These are phyloP conservation scores for Dendrolimus punctatus DNA, from an alignment of 1,140 invertebrate genomes.

Conservation along the genomic window DNA sequence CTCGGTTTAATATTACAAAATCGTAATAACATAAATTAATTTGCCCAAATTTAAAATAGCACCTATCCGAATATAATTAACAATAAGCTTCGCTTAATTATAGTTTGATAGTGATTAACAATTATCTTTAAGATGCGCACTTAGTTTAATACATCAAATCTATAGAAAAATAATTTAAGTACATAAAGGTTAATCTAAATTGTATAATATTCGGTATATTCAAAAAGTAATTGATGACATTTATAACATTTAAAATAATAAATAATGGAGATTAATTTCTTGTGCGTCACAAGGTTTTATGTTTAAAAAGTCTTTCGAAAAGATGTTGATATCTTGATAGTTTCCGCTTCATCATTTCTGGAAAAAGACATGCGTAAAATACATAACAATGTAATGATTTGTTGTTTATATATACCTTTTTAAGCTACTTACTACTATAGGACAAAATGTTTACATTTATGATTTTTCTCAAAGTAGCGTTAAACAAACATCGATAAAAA, in stretches of 20 bases:
- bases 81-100: slow-evolving; percentile 28
- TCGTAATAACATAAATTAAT: slow-evolving; percentile 10
- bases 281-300: slow-evolving; percentile 57
- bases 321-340: slow-evolving; percentile 32
- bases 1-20: slow-evolving; percentile 13
- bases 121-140: neutral
- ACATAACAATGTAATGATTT: slow-evolving; percentile 5
- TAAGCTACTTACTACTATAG: neutral
- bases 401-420: neutral
- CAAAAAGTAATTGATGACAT: slow-evolving; percentile 1
- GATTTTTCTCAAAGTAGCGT: neutral
- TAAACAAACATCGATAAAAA: neutral
- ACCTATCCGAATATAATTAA: slow-evolving; percentile 27
- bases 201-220: slow-evolving; percentile 4
- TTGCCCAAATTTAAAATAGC: slow-evolving; percentile 13
- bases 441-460: neutral
- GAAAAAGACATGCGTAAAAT: too few species aligned
- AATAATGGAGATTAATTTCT: slow-evolving; percentile 24
- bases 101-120: slow-evolving; percentile 6
- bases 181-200: neutral
- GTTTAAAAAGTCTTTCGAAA: slow-evolving; percentile 43
- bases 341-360: slow-evolving; percentile 62
- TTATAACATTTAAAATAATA: slow-evolving; percentile 14
- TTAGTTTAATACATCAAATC: slow-evolving; percentile 4
- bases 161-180: slow-evolving; percentile 1